Evolutionary conservation across 1,140 invertebrate species (phyloP).

Genomic region (Zaprionus kolodkinae): DNA sequence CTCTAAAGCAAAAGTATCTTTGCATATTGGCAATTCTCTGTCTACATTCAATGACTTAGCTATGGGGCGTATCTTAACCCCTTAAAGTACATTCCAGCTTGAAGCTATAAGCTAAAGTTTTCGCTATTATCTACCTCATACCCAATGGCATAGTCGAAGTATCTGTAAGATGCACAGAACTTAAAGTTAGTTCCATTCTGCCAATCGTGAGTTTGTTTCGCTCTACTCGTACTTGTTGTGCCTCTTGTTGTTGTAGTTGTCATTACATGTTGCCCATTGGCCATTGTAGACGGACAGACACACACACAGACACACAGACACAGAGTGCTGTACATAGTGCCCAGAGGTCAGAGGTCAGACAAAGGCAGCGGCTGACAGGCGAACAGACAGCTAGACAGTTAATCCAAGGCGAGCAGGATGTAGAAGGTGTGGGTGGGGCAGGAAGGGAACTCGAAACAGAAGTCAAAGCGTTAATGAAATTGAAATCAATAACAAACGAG

Average conservation of each 20-base stretch:
- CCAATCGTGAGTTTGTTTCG: background rate
- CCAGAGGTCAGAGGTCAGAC: constrained; percentile 38
- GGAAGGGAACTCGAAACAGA: constrained; percentile 8
- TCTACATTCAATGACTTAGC: too few relatives aligned
- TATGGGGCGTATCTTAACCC: too few relatives aligned
- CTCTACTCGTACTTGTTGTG: constrained; percentile 16
- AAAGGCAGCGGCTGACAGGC: constrained; percentile 40
- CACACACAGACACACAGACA: too few relatives aligned
- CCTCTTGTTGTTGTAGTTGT: constrained; percentile 27
- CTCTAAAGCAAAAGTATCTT: too few relatives aligned
- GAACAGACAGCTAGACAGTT: constrained; percentile 49
- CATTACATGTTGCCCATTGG: constrained; percentile 26
- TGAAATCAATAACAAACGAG: constrained; percentile 66
- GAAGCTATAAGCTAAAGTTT: background rate
- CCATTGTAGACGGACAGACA: background rate
- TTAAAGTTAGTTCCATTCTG: background rate
- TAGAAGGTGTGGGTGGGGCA: background rate
- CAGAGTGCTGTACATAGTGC: background rate
- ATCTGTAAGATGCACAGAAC: background rate
- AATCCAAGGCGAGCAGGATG: background rate
- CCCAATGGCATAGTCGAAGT: background rate
- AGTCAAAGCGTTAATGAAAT: constrained; percentile 73
- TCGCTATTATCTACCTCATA: background rate
- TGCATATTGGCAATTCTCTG: too few relatives aligned
- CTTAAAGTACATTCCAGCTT: background rate